phyloP scores from a whole-genome alignment of 2,888 invertebrate species.

The Acrobeloides nanus region DNA sequence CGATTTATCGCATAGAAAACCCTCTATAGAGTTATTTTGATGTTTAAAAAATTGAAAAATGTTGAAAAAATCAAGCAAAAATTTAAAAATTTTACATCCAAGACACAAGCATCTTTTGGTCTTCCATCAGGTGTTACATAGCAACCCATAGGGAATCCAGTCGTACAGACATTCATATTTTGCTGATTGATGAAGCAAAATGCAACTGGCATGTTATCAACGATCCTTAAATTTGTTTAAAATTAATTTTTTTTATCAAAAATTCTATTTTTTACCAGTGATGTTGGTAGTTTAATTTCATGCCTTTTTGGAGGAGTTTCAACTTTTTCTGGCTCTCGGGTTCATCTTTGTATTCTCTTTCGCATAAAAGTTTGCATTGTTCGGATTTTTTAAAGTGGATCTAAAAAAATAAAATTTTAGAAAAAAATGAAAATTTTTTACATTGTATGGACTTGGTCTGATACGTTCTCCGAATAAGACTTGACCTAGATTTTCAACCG shows the following conservation, averaged over 20 bases:
- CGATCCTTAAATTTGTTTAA: conserved; percentile 53
- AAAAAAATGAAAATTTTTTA: conserved; percentile 54
- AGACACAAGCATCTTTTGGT: conserved; percentile 58
- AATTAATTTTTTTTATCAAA: background rate
- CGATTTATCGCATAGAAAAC: no score
- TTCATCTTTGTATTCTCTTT: conserved; percentile 68
- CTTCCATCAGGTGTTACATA: conserved; percentile 58
- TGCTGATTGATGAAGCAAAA: conserved; percentile 71
- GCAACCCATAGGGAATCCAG: conserved; percentile 97
- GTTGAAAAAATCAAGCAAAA: no score
- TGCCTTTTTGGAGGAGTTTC: conserved; percentile 78
- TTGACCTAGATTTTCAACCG: conserved; percentile 94
- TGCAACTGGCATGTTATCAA: conserved; percentile 97
- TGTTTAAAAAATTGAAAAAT: no score
- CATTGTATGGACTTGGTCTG: conserved; percentile 81
- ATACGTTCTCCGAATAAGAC: conserved; percentile 99
- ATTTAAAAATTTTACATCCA: conserved; percentile 51
- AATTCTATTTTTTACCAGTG: conserved; percentile 67
- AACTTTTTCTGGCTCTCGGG: conserved; percentile 63
- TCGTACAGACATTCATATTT: conserved; percentile 65
- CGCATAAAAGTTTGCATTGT: conserved; percentile 57
- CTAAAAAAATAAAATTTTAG: conserved; percentile 54
- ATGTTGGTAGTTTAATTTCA: conserved; percentile 90
- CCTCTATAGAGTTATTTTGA: no score
- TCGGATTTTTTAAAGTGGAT: conserved; percentile 70